Evolutionary conservation across 2,888 invertebrate genomes (phyloP), one percentile per base, ranked within the genome.

Genomic region (Notodonta ziczac): DNA sequence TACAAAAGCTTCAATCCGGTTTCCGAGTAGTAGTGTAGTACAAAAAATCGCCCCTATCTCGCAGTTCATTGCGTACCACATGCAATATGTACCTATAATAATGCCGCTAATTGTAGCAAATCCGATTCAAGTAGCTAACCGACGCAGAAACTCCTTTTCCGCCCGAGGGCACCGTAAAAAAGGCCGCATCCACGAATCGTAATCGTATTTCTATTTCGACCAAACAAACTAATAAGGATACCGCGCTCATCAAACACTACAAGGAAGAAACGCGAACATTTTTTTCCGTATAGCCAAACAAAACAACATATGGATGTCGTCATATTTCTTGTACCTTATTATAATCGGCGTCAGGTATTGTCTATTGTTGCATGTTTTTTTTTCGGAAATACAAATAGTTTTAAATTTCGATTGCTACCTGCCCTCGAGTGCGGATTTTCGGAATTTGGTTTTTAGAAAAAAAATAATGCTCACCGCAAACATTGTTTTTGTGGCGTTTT

Each of bases 281-380:
- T 71, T 75, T 75, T 67, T 64, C 74, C 57, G 58, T 44, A 68
- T 70, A 78, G 69, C 80, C 69, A 81, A 77, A 84, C 85, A 83
- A 88, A 87, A 85, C 86, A 85, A 87, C 90, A 88, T 87, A 83
- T 67, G 76, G 72, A 67, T 87, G 88, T 90, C 87, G 84, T 91
- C 90, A 93, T 92, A 91, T 91, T 90, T 91, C 89, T 91, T 85
- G 81, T 87, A 73, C 85, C 87, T 91, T 89, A 90, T 93, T 93
- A 93, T 87, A 90, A 90, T 86, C 85, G 83, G 86, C 84, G 89
- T 89, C 93, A 91, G 93, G 91, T 91, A 93, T 82, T 78, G 67
- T 82, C 90, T 89, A 87, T 93, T 93, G 91, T 92, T 81, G 65
- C 70, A 60, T 65, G 79, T 84, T 90, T 84, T 90, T 88, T 89